phyloP scores from a whole-genome alignment of 1,140 invertebrate genomes.

The Zaprionus gabonicus region DNA sequence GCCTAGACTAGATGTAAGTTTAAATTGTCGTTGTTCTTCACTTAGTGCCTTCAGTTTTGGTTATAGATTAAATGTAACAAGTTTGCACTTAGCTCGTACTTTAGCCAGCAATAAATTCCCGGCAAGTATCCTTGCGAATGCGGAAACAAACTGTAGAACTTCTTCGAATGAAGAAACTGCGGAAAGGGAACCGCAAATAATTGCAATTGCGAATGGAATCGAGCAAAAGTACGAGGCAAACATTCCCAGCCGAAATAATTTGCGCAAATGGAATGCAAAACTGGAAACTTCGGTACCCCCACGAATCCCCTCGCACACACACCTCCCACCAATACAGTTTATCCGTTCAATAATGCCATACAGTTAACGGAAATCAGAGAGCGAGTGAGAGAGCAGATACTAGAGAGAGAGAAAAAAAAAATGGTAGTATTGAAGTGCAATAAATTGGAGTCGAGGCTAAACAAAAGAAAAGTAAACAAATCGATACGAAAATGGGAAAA shows the following conservation, averaged over 20 bases:
- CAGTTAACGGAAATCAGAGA: slow-evolving; percentile 47
- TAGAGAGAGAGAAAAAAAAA: slow-evolving; percentile 27
- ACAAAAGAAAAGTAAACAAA: slow-evolving; percentile 58
- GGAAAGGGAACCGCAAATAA: slow-evolving; percentile 60
- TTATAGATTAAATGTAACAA: slow-evolving; percentile 13
- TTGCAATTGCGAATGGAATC: slow-evolving; percentile 49
- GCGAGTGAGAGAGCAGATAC: neutral
- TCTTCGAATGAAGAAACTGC: slow-evolving; percentile 13
- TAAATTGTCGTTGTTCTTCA: neutral
- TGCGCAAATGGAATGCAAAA: slow-evolving; percentile 66
- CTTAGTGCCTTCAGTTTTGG: no score
- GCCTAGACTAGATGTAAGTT: neutral
- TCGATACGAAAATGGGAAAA: slow-evolving; percentile 75
- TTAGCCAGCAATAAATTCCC: slow-evolving; percentile 29
- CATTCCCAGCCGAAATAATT: slow-evolving; percentile 70
- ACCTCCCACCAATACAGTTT: neutral
- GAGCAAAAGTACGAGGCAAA: slow-evolving; percentile 45
- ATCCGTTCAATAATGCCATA: slow-evolving; percentile 67
- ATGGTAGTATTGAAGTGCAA: slow-evolving; percentile 77
- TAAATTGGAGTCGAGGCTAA: slow-evolving; percentile 64
- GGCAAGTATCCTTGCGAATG: slow-evolving; percentile 16
- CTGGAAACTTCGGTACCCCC: slow-evolving; percentile 28
- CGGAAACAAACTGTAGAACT: slow-evolving; percentile 18
- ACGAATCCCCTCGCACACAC: neutral
- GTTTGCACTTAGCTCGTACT: slow-evolving; percentile 15